These are phyloP conservation scores for Bombycilla garrulus DNA, from an alignment of 2,113 vertebrate species.

Conservation along the genomic window DNA sequence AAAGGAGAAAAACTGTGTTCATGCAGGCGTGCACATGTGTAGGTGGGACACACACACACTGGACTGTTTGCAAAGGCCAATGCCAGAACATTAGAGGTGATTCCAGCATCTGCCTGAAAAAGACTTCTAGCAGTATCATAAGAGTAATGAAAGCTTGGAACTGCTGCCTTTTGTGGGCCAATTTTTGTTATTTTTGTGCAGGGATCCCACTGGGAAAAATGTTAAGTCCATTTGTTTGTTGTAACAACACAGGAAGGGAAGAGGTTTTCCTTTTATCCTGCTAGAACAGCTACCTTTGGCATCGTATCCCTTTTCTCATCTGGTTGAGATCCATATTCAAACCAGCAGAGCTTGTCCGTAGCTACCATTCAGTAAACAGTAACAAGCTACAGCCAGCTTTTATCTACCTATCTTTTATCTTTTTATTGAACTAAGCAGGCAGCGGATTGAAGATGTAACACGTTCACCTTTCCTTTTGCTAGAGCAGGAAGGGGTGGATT, in stretches of 20 bases:
- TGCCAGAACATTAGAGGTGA: not conserved
- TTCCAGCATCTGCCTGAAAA: not conserved
- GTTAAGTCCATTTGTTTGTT: not conserved
- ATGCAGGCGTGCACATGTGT: not conserved
- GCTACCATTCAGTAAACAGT: not conserved
- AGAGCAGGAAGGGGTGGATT: not conserved
- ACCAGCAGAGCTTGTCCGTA: not conserved
- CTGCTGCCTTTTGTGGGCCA: not conserved
- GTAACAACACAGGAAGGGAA: slow-evolving; percentile 44
- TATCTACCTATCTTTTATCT: not conserved
- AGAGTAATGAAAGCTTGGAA: not conserved
- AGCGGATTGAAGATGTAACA: not conserved
- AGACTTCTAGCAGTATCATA: rapidly evolving
- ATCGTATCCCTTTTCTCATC: slow-evolving; percentile 26
- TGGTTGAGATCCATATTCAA: not conserved
- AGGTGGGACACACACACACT: not conserved
- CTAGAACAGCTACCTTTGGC: slow-evolving; percentile 18
- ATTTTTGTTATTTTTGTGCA: not conserved
- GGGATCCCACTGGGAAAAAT: not conserved
- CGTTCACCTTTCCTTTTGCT: not conserved
- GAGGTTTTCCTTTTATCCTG: slow-evolving; percentile 33
- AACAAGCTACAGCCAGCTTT: not conserved
- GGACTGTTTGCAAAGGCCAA: not conserved
- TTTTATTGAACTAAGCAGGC: not conserved
- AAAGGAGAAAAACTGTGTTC: not conserved